These are phyloP conservation scores for Ceratosolen fusciceps DNA, from an alignment of 1,140 invertebrate genomes.

Conservation along the genomic window DNA sequence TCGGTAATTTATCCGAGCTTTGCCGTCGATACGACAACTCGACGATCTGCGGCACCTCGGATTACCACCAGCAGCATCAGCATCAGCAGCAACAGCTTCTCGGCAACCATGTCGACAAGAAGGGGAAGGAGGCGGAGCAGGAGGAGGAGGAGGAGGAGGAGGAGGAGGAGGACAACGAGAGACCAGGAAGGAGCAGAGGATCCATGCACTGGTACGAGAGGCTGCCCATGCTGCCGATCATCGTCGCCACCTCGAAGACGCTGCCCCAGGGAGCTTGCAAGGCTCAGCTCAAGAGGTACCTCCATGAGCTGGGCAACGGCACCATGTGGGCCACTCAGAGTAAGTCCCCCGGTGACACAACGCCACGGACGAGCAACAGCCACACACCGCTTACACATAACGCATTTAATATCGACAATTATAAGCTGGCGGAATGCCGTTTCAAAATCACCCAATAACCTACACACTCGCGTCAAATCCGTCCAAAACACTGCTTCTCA, in stretches of 20 bases:
- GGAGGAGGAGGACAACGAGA: neutral
- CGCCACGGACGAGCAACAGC: too few relatives aligned
- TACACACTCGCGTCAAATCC: too few relatives aligned
- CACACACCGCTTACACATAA: too few relatives aligned
- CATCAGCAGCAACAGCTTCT: neutral
- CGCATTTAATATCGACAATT: neutral
- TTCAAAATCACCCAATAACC: too few relatives aligned
- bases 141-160: neutral
- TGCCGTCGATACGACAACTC: neutral
- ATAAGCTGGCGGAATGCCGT: too few relatives aligned
- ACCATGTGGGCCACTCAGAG: conserved; percentile 61
- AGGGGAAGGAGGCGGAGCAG: neutral
- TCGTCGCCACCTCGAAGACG: conserved; percentile 50
- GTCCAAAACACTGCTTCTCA: too few relatives aligned
- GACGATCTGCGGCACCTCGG: neutral
- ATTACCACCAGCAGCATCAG: neutral
- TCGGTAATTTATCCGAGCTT: too few relatives aligned
- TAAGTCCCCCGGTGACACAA: too few relatives aligned
- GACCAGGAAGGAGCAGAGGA: too few relatives aligned
- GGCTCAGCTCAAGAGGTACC: conserved; percentile 52
- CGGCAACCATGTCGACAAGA: neutral
- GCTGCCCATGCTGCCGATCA: conserved; percentile 54
- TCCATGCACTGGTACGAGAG: conserved; percentile 48
- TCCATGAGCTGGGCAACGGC: conserved; percentile 54
- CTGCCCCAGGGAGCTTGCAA: conserved; percentile 56